Evolutionary conservation across 2,888 invertebrate genomes (phyloP), one percentile per base, ranked within the genome.

Genomic region (Piscicola geometra): DNA sequence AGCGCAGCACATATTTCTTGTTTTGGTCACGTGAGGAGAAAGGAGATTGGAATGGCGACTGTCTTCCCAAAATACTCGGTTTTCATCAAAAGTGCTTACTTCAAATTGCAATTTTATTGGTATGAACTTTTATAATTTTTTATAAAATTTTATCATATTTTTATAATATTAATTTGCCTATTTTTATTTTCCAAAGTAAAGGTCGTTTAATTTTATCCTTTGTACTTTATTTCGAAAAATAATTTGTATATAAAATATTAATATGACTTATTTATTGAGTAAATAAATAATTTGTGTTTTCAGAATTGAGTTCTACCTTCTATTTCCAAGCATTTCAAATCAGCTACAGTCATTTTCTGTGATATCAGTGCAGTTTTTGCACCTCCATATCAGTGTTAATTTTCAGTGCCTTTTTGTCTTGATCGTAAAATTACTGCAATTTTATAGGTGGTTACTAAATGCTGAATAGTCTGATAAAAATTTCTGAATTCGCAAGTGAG

Each of bases 311-410:
- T 56, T 56, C 60, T 56, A 56, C 60, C 60, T 56, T 56, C 15
- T 56, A 56, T 56, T 56, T 56, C 60, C 60, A 56, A 21, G 15
- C n/a, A 56, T 56, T 56, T 56, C 60, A 56, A 56, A 18, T 25
- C 60, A 56, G 60, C 60, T 56, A 56, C 60, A 56, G 60, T 56
- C 60, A 56, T 56, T 56, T 56, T 56, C 60, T 56, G 60, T 56
- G 60, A 56, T 56, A 56, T 18, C 50, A 56, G 60, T 56, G 60
- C 60, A 56, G 41, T 56, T 56, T 56, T 56, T 56, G 60, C 60
- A 56, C 60, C 60, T 25, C 25, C 60, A 56, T 56, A 56, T 56
- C 60, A 56, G 60, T 56, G 60, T 56, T 56, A 56, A 56, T 56
- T 56, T 56, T 56, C 60, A 56, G 60, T 56, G 60, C 60, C 60